These are phyloP conservation scores for Galerucella pusilla DNA, from an alignment of 2,888 invertebrate species.

Conservation along the genomic window DNA sequence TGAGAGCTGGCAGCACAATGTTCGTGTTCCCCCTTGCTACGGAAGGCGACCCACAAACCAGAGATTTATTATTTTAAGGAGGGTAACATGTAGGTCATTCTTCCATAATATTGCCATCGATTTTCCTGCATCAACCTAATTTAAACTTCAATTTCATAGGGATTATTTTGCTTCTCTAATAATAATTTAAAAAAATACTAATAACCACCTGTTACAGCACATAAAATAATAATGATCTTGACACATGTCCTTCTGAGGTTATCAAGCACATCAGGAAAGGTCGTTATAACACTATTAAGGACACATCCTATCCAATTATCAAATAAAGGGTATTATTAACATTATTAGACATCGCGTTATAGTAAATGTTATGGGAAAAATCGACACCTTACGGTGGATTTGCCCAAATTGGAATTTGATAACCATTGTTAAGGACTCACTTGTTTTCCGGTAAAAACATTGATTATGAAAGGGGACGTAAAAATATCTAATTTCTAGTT, in stretches of 20 bases:
- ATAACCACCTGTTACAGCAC: constrained; percentile 18
- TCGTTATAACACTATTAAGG: constrained; percentile 46
- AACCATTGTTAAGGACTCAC: background rate
- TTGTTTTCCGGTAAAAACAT: background rate
- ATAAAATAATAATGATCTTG: constrained; percentile 30
- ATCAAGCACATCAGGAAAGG: constrained; percentile 40
- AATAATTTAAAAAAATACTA: background rate
- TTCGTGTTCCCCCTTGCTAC: constrained; percentile 20
- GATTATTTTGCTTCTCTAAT: too few relatives aligned
- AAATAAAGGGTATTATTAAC: constrained; percentile 51
- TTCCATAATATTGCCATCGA: constrained; percentile 49
- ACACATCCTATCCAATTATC: constrained; percentile 50
- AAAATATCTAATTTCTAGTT: background rate
- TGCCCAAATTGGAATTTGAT: constrained; percentile 13
- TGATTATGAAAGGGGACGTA: background rate
- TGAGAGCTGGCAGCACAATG: constrained; percentile 8
- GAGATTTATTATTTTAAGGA: constrained; percentile 53
- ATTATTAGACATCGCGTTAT: constrained; percentile 44
- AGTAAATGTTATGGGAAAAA: constrained; percentile 46
- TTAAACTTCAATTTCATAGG: background rate
- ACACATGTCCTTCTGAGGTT: constrained; percentile 40
- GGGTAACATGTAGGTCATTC: constrained; percentile 55
- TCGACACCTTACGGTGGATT: constrained; percentile 35
- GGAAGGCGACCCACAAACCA: constrained; percentile 38
- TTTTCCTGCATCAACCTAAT: constrained; percentile 49